Evolutionary conservation across 2,888 invertebrate genomes (phyloP).

Genomic region (Harpalus rufipes): DNA sequence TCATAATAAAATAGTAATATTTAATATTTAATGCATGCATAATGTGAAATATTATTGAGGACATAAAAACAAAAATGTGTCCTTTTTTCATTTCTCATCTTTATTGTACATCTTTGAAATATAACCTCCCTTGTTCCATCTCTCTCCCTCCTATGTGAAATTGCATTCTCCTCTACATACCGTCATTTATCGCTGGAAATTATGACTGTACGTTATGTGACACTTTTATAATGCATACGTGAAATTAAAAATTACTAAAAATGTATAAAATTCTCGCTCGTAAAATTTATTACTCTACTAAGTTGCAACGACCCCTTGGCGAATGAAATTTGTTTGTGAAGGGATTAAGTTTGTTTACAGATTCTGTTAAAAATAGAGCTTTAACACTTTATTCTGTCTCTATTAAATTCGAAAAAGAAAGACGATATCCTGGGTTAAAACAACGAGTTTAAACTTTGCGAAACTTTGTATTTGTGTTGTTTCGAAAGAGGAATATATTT

Average conservation of each 20-base stretch:
- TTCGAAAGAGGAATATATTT: conserved; percentile 50
- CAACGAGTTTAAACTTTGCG: conserved; percentile 39
- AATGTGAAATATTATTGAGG: not conserved
- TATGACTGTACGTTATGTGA: conserved; percentile 56
- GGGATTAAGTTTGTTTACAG: conserved; percentile 39
- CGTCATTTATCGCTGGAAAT: conserved; percentile 58
- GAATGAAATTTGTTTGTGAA: conserved; percentile 27
- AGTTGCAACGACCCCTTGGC: conserved; percentile 2
- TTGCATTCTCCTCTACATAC: conserved; percentile 3
- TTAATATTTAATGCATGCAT: not conserved
- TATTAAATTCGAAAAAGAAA: conserved; percentile 43
- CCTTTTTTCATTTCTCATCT: conserved; percentile 15
- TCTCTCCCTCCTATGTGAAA: conserved; percentile 7
- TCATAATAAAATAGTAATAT: not conserved
- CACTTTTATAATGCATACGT: conserved; percentile 61
- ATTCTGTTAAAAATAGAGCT: conserved; percentile 6
- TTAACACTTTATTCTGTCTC: conserved; percentile 32
- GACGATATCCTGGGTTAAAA: conserved; percentile 19
- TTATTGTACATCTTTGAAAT: conserved; percentile 43
- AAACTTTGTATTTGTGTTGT: conserved; percentile 51
- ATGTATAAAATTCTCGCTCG: conserved; percentile 36
- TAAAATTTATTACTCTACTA: conserved; percentile 24
- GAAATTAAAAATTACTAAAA: conserved; percentile 63
- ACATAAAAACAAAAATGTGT: conserved; percentile 35
- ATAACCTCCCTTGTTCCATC: conserved; percentile 14